These are phyloP conservation scores for Enteromius treurensis DNA, from an alignment of 2,797 vertebrate species.

Conservation along the genomic window DNA sequence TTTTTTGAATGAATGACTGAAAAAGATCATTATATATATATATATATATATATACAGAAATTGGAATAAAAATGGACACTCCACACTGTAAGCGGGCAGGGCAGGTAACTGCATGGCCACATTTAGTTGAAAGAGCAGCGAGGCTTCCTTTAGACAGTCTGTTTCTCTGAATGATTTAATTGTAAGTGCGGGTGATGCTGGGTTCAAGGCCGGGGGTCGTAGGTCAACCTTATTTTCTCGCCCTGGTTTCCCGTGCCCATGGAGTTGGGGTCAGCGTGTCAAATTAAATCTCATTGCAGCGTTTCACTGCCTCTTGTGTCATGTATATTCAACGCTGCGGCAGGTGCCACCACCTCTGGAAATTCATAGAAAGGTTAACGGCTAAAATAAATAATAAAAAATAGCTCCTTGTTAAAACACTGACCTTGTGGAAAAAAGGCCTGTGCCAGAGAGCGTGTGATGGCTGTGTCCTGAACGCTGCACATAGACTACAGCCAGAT, in stretches of 20 bases:
- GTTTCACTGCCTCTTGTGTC: constrained; percentile 74
- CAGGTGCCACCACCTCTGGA: constrained; percentile 80
- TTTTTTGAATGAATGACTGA: background rate
- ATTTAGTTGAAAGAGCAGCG: background rate
- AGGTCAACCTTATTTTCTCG: constrained; percentile 85
- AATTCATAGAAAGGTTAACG: constrained; percentile 84
- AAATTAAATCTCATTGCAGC: constrained; percentile 84
- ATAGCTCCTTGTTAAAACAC: constrained; percentile 75
- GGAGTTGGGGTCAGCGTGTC: constrained; percentile 83
- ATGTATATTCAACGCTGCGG: constrained; percentile 84
- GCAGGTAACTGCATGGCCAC: background rate
- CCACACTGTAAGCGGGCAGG: background rate
- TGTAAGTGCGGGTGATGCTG: constrained; percentile 79
- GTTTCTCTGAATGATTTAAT: constrained; percentile 81
- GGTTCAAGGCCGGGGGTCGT: constrained; percentile 78
- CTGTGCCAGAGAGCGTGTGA: constrained; percentile 67
- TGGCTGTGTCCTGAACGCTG: constrained; percentile 60
- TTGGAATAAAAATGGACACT: background rate
- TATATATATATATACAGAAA: background rate
- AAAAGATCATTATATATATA: background rate
- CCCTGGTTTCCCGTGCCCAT: constrained; percentile 74
- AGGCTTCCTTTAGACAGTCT: constrained; percentile 48
- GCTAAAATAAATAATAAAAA: constrained; percentile 86
- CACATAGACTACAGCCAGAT: constrained; percentile 38
- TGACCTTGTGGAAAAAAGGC: constrained; percentile 80